These are phyloP conservation scores for Pycnonotus jocosus DNA, from an alignment of 2,113 vertebrate genomes.

Conservation along the genomic window DNA sequence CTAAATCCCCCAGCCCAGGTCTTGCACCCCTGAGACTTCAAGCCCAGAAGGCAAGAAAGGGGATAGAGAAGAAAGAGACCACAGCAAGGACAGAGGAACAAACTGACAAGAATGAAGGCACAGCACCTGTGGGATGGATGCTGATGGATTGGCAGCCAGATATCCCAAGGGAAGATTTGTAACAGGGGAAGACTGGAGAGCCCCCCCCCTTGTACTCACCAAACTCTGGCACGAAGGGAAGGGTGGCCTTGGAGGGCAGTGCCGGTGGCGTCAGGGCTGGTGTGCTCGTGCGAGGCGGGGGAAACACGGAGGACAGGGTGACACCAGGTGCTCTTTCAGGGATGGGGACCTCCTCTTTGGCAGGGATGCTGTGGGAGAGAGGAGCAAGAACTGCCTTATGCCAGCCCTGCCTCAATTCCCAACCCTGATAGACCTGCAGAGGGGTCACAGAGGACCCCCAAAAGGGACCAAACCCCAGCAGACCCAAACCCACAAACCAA, in stretches of 20 bases:
- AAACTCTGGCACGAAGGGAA: not conserved
- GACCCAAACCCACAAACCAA: not conserved
- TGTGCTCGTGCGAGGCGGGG: not conserved
- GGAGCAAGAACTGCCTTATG: not conserved
- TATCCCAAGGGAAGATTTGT: not conserved
- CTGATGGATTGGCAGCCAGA: not conserved
- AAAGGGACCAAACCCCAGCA: not conserved
- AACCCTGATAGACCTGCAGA: accelerated
- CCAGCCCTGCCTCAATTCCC: not conserved
- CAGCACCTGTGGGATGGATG: not conserved
- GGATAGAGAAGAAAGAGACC: not conserved
- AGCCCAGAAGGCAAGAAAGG: not conserved
- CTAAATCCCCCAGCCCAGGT: not conserved
- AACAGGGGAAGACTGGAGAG: not conserved
- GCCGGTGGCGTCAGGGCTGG: accelerated
- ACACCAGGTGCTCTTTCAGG: accelerated
- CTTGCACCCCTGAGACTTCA: not conserved
- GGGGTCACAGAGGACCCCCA: not conserved
- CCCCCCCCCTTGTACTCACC: not conserved
- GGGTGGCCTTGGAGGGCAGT: not conserved
- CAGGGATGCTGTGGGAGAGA: not conserved
- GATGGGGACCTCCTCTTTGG: not conserved
- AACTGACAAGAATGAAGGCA: not conserved
- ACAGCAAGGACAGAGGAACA: not conserved
- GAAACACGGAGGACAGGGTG: not conserved